These are phyloP conservation scores for Pseudorectes ferrugineus DNA, from an alignment of 2,113 vertebrate genomes.

Conservation along the genomic window DNA sequence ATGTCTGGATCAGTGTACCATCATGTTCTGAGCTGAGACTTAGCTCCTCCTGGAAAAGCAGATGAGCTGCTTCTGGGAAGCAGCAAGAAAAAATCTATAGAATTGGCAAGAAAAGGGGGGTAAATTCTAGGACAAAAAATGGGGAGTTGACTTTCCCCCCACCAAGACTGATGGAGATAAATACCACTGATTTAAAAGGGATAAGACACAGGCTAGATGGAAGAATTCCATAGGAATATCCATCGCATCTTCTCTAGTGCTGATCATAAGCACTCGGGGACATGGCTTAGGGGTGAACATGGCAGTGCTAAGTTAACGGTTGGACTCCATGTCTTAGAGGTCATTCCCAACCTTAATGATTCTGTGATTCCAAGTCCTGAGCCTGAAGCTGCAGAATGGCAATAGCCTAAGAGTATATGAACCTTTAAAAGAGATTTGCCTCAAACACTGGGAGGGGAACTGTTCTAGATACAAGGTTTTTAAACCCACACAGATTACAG, in stretches of 20 bases:
- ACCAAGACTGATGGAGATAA: background rate
- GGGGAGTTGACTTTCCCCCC: background rate
- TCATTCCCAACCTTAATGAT: background rate
- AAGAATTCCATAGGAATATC: background rate
- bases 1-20: background rate
- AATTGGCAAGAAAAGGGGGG: background rate
- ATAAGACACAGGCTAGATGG: background rate
- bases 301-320: background rate
- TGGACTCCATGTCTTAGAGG: background rate
- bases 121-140: background rate
- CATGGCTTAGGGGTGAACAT: background rate
- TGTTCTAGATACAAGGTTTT: background rate
- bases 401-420: background rate
- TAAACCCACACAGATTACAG: background rate
- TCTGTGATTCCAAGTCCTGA: background rate
- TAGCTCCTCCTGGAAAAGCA: background rate
- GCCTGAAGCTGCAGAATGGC: background rate
- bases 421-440: background rate
- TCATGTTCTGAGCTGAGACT: accelerated
- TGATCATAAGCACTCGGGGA: background rate
- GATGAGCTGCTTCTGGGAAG: background rate
- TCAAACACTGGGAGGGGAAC: background rate
- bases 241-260: background rate
- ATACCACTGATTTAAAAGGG: background rate
- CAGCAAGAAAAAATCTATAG: background rate